Conservation (phyloP, 2,113 vertebrate species). For the Triplophysa tibetana region DNA sequence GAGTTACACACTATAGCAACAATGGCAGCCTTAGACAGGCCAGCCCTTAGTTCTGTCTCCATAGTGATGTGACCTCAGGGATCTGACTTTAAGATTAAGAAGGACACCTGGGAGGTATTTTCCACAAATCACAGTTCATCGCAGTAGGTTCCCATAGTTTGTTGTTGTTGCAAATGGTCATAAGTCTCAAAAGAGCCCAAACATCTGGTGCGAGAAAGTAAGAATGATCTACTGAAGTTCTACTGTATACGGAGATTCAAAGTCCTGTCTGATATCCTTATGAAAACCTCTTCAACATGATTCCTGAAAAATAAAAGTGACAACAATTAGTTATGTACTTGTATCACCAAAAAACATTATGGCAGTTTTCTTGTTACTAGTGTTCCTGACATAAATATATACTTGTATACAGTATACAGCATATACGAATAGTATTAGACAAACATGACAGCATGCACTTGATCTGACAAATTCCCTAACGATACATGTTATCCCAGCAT, state of each 20-base stretch:
- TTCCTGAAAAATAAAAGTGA: conserved; percentile 8
- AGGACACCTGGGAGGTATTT: neutral
- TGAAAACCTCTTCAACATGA: conserved; percentile 1
- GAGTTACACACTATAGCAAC: conserved; percentile 76
- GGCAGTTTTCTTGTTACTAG: too few species aligned
- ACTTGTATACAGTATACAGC: too few species aligned
- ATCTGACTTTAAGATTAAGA: conserved; percentile 8
- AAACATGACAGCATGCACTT: too few species aligned
- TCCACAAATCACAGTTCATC: conserved; percentile 2
- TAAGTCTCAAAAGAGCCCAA: conserved; percentile 3
- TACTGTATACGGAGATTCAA: neutral
- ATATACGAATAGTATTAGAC: too few species aligned
- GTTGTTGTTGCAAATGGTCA: too few species aligned
- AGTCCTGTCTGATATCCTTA: neutral
- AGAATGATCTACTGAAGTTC: neutral
- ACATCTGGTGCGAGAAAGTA: conserved; percentile 9
- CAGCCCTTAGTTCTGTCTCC: conserved; percentile 66
- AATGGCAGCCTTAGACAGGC: conserved; percentile 73
- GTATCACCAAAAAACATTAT: too few species aligned
- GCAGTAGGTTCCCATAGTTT: neutral
- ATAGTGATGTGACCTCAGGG: conserved; percentile 52
- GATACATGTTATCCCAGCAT: too few species aligned
- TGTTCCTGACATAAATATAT: too few species aligned
- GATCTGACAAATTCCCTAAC: too few species aligned
- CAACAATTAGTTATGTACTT: neutral